Base-by-base conservation (phyloP, 2,797 vertebrate species). In the Salmo trutta region DNA sequence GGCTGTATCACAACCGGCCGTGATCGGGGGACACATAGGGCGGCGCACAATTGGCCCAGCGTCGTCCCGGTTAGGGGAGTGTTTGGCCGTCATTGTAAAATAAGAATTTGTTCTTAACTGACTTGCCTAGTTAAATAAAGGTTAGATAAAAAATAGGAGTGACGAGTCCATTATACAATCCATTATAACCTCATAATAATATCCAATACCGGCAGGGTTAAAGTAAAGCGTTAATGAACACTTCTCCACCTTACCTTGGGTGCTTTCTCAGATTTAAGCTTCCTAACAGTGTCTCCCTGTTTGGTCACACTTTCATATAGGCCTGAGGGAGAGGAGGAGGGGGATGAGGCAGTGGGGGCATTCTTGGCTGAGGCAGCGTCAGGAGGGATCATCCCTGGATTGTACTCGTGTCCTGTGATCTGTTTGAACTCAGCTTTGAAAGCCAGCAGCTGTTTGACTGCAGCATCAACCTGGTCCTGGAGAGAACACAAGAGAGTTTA, bases 261-360 rank as follows among this genome's bases (percentile, higher is more conserved):
- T 74, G 90, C 92, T 88, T 95, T 96, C 82, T 94, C 93, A 4
- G 78, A 83, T 88, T 96, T 96, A 64, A 96, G 93, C 75, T 91
- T 95, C 86, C 94, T 90, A 84, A 96, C 94, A 67, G 82, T 12
- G 31, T 95, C 93, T 62, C 95, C 95, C 89, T 95, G 95, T 59
- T 94, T 91, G 17, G 93, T 83, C 36, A 96, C 94, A 36, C 77
- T 93, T 73, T 83, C 87, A 79, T 95, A 91, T 82, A 90, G 84
- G 82, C 74, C 89, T 21, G 71, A 82, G 75, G 85, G 84, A 83
- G 77, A 71, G 2, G 72, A 71, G 64, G 51, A 36, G 33, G 5
- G 5, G 33, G 41, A 78, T 72, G 68, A 21, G 15, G 74, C 31
- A 3, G 70, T 19, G n/a, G n/a, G 47, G 71, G n/a, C 65, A 14